Evolutionary conservation across 2,888 invertebrate genomes (phyloP), one percentile per base, ranked within the genome.

Genomic region (Oasisia sp.): DNA sequence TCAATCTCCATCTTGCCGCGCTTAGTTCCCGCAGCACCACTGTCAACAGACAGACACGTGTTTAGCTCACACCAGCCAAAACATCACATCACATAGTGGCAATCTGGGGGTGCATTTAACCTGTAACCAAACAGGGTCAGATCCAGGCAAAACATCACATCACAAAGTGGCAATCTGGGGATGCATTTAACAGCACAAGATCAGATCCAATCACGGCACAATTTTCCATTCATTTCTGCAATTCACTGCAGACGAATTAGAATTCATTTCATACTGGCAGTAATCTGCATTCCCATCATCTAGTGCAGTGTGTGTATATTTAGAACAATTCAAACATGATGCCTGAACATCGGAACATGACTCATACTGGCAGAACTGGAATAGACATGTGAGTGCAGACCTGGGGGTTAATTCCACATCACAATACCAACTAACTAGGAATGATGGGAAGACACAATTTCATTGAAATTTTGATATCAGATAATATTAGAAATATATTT

Each of bases 1-100:
- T 74, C 74, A 74, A 74, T 74, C 74, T 74, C 74, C 74, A 74
- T 74, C 74, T 74, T 74, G 74, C 74, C 74, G 74, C 74, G n/a
- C 74, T 74, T 74, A 74, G 74, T 74, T 74, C 74, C 74, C 74
- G 74, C 74, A 74, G 74, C 74, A 74, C 74, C 74, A 74, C 74
- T 74, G 74, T 74, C 74, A 74, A 74, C 74, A 74, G 27, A 74
- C 19, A 74, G 27, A 74, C 74, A 74, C 19, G 74, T 5, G 7
- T 74, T 74, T 74, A 27, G 19, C 19, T 19, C 74, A 74, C 74
- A 74, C n/a, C 7, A 74, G 7, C 50, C 50, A 50, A 50, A 50
- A 5, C 50, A 50, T 50, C 14, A 9, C 14, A 14, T 50, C 14
- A 12, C 12, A 50, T 9, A 50, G 50, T 50, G 50, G 50, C 50